These are phyloP conservation scores for Himalopsyche japonica DNA, from an alignment of 2,888 invertebrate species.

Conservation along the genomic window DNA sequence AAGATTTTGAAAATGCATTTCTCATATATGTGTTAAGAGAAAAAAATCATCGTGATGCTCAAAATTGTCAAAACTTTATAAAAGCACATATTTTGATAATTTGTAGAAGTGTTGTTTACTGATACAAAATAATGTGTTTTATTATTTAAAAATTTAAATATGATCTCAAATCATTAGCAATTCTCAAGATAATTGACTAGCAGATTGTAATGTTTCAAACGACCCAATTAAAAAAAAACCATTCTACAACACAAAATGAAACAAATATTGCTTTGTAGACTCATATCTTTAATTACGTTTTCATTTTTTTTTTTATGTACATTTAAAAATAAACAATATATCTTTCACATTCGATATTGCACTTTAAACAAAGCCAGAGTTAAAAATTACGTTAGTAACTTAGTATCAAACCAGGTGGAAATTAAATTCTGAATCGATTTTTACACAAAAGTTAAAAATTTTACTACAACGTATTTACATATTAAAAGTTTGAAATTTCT, in stretches of 20 bases:
- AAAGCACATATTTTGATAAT: too few species aligned
- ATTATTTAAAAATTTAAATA: too few species aligned
- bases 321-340: constrained; percentile 22
- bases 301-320: constrained; percentile 10
- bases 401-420: background rate
- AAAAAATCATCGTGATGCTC: too few species aligned
- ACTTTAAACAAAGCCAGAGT: background rate
- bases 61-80: too few species aligned
- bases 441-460: background rate
- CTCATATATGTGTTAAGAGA: too few species aligned
- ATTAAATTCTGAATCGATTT: background rate
- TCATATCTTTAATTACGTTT: constrained; percentile 19
- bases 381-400: background rate
- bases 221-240: background rate
- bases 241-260: background rate
- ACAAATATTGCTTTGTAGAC: background rate
- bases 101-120: too few species aligned
- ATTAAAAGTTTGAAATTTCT: background rate
- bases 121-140: too few species aligned
- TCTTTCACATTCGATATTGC: background rate
- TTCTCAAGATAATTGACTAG: too few species aligned
- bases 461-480: background rate
- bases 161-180: too few species aligned
- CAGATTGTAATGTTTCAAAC: too few species aligned
- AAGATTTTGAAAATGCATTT: too few species aligned